Conservation (phyloP, 2,888 invertebrate species). For the Sphinx pinastri region DNA sequence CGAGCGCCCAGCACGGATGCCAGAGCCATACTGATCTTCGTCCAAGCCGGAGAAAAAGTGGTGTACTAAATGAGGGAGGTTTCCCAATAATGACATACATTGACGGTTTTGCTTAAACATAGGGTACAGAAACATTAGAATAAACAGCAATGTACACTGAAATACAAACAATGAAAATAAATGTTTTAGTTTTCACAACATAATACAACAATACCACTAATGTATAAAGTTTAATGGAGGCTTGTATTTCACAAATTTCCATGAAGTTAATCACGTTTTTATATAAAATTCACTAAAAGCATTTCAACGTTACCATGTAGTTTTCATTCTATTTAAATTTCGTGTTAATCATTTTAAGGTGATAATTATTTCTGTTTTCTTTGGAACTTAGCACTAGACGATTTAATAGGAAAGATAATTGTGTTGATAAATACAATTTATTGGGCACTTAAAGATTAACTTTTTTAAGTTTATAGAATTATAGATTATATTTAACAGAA, state of each 20-base stretch:
- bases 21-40: slow-evolving; percentile 64
- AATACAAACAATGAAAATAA: neutral
- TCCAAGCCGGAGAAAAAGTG: neutral
- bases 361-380: neutral
- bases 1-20: slow-evolving; percentile 63
- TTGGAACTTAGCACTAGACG: neutral
- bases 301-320: slow-evolving; percentile 12
- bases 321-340: neutral
- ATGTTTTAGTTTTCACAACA: neutral
- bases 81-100: neutral
- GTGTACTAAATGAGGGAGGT: neutral
- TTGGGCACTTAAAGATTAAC: neutral
- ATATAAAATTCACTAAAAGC: slow-evolving; percentile 21
- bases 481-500: no score
- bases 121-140: neutral
- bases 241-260: slow-evolving; percentile 17
- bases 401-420: neutral
- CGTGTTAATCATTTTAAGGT: neutral
- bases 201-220: slow-evolving; percentile 21
- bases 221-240: slow-evolving; percentile 19
- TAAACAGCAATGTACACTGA: neutral
- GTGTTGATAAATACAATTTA: neutral
- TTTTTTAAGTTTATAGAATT: no score
- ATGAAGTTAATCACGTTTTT: slow-evolving; percentile 16
- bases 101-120: neutral